phyloP scores from a whole-genome alignment of 2,113 vertebrate species.

The Cyprinodon tularosa region DNA sequence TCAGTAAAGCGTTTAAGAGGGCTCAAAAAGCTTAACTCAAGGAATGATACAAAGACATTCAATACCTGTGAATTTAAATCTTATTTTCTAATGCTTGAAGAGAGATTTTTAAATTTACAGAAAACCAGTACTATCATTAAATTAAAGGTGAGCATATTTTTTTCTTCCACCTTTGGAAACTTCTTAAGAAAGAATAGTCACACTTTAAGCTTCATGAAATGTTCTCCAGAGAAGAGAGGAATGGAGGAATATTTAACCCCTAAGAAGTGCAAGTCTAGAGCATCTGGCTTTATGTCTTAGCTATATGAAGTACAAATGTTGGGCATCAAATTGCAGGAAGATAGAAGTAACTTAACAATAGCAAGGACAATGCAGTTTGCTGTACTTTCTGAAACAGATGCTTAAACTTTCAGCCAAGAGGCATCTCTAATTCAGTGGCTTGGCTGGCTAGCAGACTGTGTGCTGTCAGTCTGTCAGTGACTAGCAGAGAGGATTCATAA shows the following conservation, averaged over 20 bases:
- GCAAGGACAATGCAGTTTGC: constrained; percentile 4
- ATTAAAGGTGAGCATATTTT: not conserved
- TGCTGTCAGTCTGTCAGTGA: constrained; percentile 59
- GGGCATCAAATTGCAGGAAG: not conserved
- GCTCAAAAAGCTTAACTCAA: not conserved
- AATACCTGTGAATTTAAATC: not conserved
- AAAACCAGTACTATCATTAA: not conserved
- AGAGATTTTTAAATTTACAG: not conserved
- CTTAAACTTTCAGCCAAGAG: constrained; percentile 20
- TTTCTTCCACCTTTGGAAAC: not conserved
- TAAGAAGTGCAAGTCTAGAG: not conserved
- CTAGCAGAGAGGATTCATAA: constrained; percentile 60
- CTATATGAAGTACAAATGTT: not conserved
- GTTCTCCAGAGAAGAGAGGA: too few relatives aligned
- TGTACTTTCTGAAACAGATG: constrained; percentile 4
- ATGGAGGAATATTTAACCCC: not conserved
- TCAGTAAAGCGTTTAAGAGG: not conserved
- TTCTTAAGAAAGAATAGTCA: not conserved
- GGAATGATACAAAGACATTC: not conserved
- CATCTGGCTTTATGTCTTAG: not conserved
- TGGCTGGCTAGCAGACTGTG: constrained; percentile 26
- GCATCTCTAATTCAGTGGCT: constrained; percentile 22
- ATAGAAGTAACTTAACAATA: not conserved
- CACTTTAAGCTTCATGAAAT: too few relatives aligned
- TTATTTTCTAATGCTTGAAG: not conserved